Conservation (phyloP, 2,797 vertebrate species). For the Sebastes hubbsi region DNA sequence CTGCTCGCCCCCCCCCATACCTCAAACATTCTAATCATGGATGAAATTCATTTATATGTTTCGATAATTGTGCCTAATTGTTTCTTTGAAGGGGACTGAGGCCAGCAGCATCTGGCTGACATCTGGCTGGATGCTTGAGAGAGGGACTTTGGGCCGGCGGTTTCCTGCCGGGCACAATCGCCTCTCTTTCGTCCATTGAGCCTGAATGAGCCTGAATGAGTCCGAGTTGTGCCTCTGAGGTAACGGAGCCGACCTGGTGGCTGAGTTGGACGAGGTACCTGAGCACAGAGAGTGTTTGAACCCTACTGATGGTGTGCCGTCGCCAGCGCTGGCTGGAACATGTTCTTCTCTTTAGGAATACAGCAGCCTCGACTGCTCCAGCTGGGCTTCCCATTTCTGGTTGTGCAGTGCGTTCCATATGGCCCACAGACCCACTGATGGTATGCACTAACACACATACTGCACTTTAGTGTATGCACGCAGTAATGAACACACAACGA, state of each 20-base stretch:
- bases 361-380: conserved; percentile 17
- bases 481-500: conserved; percentile 8
- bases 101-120: conserved; percentile 80
- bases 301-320: conserved; percentile 21
- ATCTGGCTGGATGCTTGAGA: conserved; percentile 67
- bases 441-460: conserved; percentile 10
- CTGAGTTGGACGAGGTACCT: conserved; percentile 35
- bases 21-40: conserved; percentile 81
- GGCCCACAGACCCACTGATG: conserved; percentile 29
- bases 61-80: conserved; percentile 85
- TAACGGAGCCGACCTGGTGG: conserved; percentile 43
- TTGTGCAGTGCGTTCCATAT: conserved; percentile 46
- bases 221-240: conserved; percentile 23
- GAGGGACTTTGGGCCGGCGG: conserved; percentile 68
- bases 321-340: conserved; percentile 8
- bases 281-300: conserved; percentile 18
- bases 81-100: conserved; percentile 82
- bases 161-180: no score
- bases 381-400: conserved; percentile 30
- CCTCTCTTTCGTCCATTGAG: conserved; percentile 57
- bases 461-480: neutral
- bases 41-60: conserved; percentile 87
- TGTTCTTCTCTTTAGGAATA: conserved; percentile 48
- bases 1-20: conserved; percentile 24
- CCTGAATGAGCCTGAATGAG: conserved; percentile 23